Base-by-base conservation (phyloP, 2,888 invertebrate species). In the Amiota minor region DNA sequence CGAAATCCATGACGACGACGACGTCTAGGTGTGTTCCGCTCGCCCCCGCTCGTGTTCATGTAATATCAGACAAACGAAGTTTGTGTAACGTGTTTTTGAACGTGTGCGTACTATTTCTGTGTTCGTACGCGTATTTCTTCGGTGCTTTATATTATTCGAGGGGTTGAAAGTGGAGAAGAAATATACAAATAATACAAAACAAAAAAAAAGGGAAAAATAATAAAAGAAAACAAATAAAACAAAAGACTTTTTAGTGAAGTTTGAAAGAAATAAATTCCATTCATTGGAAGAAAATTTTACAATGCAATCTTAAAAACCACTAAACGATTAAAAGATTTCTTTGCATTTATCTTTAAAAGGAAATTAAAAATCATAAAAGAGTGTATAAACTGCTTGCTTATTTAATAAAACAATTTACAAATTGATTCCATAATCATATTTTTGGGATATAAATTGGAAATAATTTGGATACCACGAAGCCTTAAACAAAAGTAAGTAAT, bases 21-120 rank as follows among this genome's bases (percentile, higher is more conserved):
- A 71, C 72, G 76, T 69, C 46, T 61, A 59, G 23, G 53, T 53
- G 12, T 53, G 56, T 14, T 56, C 16, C 16, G n/a, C n/a, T 16
- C 35, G 56, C 35, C n/a, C 62, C 35, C 23, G 11, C 35, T 35
- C 45, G 62, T 62, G 62, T 11, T 84, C 83, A 85, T 79, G 79
- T 74, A 74, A 35, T 35, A 35, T 35, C 35, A 35, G 35, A 35
- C 35, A 77, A 67, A 77, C 74, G 73, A 74, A 72, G 65, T 74
- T 64, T 74, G 74, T 35, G 69, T 61, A 49, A 18, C 50, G 65
- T 23, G 45, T 35, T 64, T 18, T 72, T 78, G 75, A 75, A 73
- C 70, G 76, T 74, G 61, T 61, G 23, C 49, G 67, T 67, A 18
- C 16, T 35, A 6, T 35, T n/a, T 20, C 50, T 46, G 49, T 20